Percentiles rank a stretch among this genome's conserved stretches.
These are phyloP conservation scores for Drosophila sordidula DNA, from an alignment of 2,888 invertebrate species.

Conservation along the genomic window DNA sequence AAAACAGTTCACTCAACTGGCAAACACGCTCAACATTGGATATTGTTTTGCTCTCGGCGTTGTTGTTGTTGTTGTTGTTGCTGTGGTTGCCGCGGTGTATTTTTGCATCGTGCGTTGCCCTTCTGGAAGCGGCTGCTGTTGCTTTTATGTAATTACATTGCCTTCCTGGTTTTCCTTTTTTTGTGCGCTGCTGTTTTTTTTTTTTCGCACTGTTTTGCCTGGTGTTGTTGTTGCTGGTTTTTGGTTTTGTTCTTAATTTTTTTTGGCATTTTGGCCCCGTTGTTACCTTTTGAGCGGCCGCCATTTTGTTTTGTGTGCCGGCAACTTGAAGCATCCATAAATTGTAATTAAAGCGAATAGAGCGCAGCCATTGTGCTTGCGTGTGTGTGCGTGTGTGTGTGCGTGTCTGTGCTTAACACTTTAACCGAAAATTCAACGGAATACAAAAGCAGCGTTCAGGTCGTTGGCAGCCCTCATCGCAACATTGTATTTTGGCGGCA, in stretches of 20 bases:
- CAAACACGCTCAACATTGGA: constrained; percentile 31
- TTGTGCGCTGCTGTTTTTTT: constrained; percentile 7
- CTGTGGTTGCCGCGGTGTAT: constrained; percentile 21
- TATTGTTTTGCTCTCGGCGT: constrained; percentile 4
- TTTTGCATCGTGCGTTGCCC: constrained; percentile 69
- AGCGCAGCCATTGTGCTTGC: constrained; percentile 18
- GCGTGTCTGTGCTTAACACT: constrained; percentile 4
- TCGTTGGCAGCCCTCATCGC: constrained; percentile 1
- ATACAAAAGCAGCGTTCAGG: constrained; percentile 4
- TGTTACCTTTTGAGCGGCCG: constrained; percentile 51
- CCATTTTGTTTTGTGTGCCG: constrained; percentile 57
- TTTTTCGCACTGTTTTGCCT: constrained; percentile 26
- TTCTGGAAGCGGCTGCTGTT: constrained; percentile 37
- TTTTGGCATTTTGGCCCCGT: constrained; percentile 32
- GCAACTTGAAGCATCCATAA: constrained; percentile 68
- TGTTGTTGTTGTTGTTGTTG: not conserved
- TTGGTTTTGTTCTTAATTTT: constrained; percentile 8
- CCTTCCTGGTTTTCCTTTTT: constrained; percentile 21
- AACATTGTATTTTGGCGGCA: constrained; percentile 49
- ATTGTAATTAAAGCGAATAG: constrained; percentile 71
- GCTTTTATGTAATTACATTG: constrained; percentile 75
- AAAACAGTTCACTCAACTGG: constrained; percentile 19
- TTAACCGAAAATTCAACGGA: constrained; percentile 2
- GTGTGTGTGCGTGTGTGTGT: constrained; percentile 5
- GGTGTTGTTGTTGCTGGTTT: constrained; percentile 4